phyloP scores from a whole-genome alignment of 2,113 vertebrate genomes.

The Oenanthe oenanthe region DNA sequence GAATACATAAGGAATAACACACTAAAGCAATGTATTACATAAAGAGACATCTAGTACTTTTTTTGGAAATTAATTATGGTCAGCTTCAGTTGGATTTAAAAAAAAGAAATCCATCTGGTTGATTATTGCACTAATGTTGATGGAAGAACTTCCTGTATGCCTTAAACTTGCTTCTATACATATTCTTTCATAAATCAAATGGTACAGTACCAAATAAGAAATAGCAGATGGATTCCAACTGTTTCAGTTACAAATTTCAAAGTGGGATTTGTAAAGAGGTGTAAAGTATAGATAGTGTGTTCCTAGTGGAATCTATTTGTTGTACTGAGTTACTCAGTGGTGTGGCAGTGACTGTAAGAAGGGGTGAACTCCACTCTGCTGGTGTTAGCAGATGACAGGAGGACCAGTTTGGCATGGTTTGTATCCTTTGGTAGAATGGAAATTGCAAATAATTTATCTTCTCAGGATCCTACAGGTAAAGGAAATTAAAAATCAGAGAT shows the following conservation, averaged over 20 bases:
- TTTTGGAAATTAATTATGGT: not conserved
- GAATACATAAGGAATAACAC: not conserved
- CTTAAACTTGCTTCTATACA: not conserved
- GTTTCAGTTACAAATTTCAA: not conserved
- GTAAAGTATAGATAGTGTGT: not conserved
- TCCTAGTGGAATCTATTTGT: not conserved
- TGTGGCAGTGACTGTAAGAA: not conserved
- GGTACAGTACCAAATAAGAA: not conserved
- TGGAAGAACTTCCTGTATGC: not conserved
- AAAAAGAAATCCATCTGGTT: not conserved
- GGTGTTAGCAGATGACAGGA: not conserved
- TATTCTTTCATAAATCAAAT: not conserved
- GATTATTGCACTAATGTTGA: not conserved
- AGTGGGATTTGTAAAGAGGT: not conserved
- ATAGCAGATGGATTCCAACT: not conserved
- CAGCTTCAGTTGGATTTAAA: not conserved
- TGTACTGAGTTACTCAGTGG: not conserved
- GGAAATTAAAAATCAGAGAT: constrained; percentile 20
- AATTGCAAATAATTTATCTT: constrained; percentile 1
- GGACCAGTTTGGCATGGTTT: not conserved
- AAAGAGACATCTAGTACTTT: not conserved
- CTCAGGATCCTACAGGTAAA: constrained; percentile 29
- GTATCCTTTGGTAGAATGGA: not conserved
- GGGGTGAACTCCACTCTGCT: not conserved
- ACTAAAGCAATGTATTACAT: not conserved